phyloP scores from a whole-genome alignment of 2,888 invertebrate genomes.

The Cryptus viduatorius region DNA sequence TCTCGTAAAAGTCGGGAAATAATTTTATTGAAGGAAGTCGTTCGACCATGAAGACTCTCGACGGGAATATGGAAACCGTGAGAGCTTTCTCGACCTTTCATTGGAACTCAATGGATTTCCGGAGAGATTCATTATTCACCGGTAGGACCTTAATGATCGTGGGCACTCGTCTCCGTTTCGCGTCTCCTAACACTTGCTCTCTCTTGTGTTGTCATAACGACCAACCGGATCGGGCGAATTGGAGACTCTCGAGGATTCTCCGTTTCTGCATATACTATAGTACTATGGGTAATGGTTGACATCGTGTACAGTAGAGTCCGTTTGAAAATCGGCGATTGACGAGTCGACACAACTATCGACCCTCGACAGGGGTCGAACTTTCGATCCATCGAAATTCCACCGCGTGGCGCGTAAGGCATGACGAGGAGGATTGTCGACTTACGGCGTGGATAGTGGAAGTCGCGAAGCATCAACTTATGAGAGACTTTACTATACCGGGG shows the following conservation, averaged over 20 bases:
- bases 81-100: constrained; percentile 25
- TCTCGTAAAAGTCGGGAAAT: constrained; percentile 50
- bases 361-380: not conserved
- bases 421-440: constrained; percentile 2
- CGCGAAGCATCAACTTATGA: constrained; percentile 43
- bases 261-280: not conserved
- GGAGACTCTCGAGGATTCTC: constrained; percentile 28
- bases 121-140: constrained; percentile 60
- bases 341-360: constrained; percentile 1
- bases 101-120: constrained; percentile 41
- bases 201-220: constrained; percentile 37
- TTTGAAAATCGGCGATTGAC: not conserved
- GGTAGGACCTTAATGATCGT: constrained; percentile 62
- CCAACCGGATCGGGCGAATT: constrained; percentile 44
- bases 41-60: constrained; percentile 30
- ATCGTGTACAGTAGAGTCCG: not conserved
- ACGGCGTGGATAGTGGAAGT: not conserved
- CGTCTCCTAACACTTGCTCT: constrained; percentile 21
- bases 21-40: constrained; percentile 38
- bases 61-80: not conserved
- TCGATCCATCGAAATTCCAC: not conserved
- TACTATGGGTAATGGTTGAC: constrained; percentile 16
- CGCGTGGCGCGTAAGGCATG: not conserved
- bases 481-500: not conserved
- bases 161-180: constrained; percentile 59